phyloP scores from a whole-genome alignment of 2,113 vertebrate genomes.

The Anhinga rufa region DNA sequence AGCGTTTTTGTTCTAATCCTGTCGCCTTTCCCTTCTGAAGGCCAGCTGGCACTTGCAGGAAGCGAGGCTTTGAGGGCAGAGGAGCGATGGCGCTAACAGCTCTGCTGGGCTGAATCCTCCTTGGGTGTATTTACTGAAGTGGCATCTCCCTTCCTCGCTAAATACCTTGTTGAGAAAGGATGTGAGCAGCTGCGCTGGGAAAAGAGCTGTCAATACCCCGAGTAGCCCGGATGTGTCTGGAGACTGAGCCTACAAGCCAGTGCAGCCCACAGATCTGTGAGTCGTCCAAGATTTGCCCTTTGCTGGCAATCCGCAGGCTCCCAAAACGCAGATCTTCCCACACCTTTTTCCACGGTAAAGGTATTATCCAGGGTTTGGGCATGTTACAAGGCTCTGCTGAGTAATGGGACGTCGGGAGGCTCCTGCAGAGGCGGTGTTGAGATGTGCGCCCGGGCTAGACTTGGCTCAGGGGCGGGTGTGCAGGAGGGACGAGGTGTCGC shows the following conservation, averaged over 20 bases:
- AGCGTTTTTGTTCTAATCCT: neutral
- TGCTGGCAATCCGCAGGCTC: neutral
- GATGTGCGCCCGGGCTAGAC: neutral
- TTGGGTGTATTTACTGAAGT: neutral
- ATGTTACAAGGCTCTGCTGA: neutral
- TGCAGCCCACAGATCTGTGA: neutral
- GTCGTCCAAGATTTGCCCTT: neutral
- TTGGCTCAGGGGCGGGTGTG: neutral
- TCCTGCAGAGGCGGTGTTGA: neutral
- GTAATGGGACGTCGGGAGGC: neutral
- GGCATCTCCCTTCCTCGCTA: neutral
- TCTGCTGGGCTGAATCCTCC: neutral
- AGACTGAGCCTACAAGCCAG: accelerated
- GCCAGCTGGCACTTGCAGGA: neutral
- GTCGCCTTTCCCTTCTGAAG: neutral
- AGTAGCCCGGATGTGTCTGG: neutral
- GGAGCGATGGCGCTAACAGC: neutral
- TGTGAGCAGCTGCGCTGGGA: neutral
- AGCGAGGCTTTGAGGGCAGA: neutral
- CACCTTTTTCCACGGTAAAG: neutral
- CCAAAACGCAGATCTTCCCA: neutral
- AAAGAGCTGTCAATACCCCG: neutral
- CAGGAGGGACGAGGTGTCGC: neutral
- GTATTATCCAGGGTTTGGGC: neutral
- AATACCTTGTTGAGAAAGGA: neutral